These are phyloP conservation scores for Chloropsis cyanopogon DNA, from an alignment of 2,113 vertebrate genomes.

Conservation along the genomic window DNA sequence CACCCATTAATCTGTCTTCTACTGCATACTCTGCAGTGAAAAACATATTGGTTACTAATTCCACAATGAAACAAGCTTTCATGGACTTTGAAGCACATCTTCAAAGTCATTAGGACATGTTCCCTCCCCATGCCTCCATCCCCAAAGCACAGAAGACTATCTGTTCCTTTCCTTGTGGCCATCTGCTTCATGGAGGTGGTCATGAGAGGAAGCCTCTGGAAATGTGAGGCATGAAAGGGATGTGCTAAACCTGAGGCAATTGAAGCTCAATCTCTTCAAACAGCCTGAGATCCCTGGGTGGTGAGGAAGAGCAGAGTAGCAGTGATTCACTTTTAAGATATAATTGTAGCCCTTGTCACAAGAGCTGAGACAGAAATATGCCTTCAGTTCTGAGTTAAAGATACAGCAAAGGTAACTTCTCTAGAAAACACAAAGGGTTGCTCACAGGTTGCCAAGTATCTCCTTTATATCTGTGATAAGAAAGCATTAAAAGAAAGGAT, in stretches of 20 bases:
- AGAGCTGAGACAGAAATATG: background rate
- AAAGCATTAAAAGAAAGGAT: background rate
- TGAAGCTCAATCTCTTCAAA: background rate
- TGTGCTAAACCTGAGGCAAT: background rate
- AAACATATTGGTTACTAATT: background rate
- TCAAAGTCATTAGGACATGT: background rate
- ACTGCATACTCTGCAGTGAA: background rate
- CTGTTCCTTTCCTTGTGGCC: background rate
- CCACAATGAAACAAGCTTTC: background rate
- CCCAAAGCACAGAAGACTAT: background rate
- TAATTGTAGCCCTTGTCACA: background rate
- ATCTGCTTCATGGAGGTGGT: background rate
- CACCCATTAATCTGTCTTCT: background rate
- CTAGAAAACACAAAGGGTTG: background rate
- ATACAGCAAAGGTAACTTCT: background rate
- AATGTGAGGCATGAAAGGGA: background rate
- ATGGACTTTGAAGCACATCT: background rate
- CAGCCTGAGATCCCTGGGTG: background rate
- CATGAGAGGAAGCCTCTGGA: background rate
- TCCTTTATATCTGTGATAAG: background rate
- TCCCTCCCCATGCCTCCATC: accelerated
- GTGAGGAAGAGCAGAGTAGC: background rate
- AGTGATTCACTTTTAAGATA: background rate
- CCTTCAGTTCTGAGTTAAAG: background rate
- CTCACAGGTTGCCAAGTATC: background rate